Percentiles rank a stretch among this genome's conserved stretches.
phyloP scores from a whole-genome alignment of 2,888 invertebrate genomes.

The Podotricha telesiphe region DNA sequence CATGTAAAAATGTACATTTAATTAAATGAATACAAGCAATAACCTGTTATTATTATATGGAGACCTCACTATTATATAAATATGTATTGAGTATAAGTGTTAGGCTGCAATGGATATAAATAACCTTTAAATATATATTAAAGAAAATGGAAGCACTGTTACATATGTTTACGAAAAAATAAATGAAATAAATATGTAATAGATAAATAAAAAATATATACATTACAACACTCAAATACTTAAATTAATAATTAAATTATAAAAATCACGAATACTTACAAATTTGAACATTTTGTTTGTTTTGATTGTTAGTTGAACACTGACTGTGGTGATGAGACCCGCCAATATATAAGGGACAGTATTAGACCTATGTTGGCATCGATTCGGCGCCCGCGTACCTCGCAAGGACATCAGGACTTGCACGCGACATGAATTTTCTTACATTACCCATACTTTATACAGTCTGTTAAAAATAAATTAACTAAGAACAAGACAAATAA shows the following conservation, averaged over 20 bases:
- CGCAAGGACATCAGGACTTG: slow-evolving; percentile 55
- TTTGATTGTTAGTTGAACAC: slow-evolving; percentile 59
- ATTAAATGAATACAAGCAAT: too few relatives aligned
- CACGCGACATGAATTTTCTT: slow-evolving; percentile 69
- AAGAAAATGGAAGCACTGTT: too few relatives aligned
- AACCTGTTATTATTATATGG: too few relatives aligned
- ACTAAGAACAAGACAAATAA: background rate
- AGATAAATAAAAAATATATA: too few relatives aligned
- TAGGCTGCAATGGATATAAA: too few relatives aligned
- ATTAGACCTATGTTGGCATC: slow-evolving; percentile 75
- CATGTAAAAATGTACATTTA: too few relatives aligned
- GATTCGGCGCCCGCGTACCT: slow-evolving; percentile 63
- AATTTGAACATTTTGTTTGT: slow-evolving; percentile 80
- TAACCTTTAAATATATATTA: too few relatives aligned
- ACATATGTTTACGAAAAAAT: too few relatives aligned
- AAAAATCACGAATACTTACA: slow-evolving; percentile 62
- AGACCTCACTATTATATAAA: too few relatives aligned
- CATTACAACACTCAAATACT: too few relatives aligned
- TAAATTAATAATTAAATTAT: background rate
- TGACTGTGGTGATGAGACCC: slow-evolving; percentile 59
- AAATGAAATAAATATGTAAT: too few relatives aligned
- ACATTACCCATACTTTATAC: slow-evolving; percentile 52
- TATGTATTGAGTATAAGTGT: too few relatives aligned
- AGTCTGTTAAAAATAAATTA: slow-evolving; percentile 54
- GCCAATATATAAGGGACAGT: slow-evolving; percentile 71